A percentile compares a stretch with the other conserved stretches of the same genome.
phyloP scores from a whole-genome alignment of 2,113 vertebrate genomes.

The Sterna hirundo region DNA sequence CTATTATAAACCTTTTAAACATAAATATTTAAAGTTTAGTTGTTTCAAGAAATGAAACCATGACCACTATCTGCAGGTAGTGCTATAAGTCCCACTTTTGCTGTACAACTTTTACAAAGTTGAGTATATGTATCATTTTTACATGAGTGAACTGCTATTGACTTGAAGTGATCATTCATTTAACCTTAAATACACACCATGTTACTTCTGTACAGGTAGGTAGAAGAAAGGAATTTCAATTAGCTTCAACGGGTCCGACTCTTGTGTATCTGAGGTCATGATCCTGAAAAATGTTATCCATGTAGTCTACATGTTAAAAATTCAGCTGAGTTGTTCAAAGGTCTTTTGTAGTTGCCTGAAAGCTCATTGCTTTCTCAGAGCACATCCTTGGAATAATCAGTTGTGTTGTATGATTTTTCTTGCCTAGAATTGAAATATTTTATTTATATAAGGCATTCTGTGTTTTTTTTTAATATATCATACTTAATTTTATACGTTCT shows the following conservation, averaged over 20 bases:
- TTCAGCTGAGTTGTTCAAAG: not conserved
- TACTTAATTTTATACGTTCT: not conserved
- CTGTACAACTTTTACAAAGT: not conserved
- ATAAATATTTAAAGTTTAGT: not conserved
- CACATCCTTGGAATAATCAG: not conserved
- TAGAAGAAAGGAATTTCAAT: not conserved
- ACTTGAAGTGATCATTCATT: not conserved
- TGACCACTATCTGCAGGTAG: not conserved
- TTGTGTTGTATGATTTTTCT: not conserved
- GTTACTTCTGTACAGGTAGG: not conserved
- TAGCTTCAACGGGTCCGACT: not conserved
- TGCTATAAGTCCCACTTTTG: not conserved
- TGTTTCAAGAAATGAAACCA: not conserved
- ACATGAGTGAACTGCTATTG: not conserved
- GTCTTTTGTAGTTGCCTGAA: not conserved
- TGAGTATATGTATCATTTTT: not conserved
- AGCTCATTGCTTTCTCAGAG: not conserved
- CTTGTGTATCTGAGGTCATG: not conserved
- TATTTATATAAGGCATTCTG: not conserved
- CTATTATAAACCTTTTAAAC: not conserved
- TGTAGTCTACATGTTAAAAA: not conserved
- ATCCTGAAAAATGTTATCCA: not conserved
- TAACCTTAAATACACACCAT: not conserved
- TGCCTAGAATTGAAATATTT: not conserved
- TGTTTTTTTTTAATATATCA: not conserved